Evolutionary conservation across 2,797 vertebrate genomes (phyloP).

Genomic region (Coranthus polyacanthus): DNA sequence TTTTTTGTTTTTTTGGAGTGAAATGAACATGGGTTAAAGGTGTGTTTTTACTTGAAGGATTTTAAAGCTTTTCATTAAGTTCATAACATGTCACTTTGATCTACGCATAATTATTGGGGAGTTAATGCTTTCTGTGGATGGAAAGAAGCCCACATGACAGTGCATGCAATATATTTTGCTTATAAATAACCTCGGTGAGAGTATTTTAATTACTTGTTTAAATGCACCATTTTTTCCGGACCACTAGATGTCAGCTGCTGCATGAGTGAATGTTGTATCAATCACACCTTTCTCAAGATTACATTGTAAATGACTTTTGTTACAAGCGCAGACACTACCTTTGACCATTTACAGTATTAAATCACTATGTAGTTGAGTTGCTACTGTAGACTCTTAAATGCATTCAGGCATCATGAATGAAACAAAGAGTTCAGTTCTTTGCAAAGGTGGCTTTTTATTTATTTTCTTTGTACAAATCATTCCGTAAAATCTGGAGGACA

Average conservation of each 20-base stretch:
- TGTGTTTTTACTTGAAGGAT: not conserved
- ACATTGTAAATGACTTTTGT: not conserved
- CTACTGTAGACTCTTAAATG: not conserved
- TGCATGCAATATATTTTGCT: not conserved
- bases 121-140: not conserved
- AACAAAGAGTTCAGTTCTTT: not conserved
- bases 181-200: not conserved
- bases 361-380: not conserved
- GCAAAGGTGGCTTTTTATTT: not conserved
- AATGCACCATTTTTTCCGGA: constrained; percentile 1
- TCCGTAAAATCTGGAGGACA: constrained; percentile 2
- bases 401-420: not conserved
- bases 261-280: not conserved
- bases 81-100: no score
- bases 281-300: not conserved
- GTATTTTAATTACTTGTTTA: not conserved
- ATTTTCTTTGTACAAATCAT: not conserved
- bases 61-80: not conserved
- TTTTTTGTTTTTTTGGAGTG: no score
- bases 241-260: constrained; percentile 52
- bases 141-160: not conserved
- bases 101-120: no score
- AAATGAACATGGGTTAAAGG: not conserved
- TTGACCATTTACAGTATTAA: not conserved
- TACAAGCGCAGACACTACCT: not conserved